Percentiles rank a stretch among this genome's conserved stretches.
These are phyloP conservation scores for Centroberyx gerrardi DNA, from an alignment of 2,797 vertebrate species.

Conservation along the genomic window DNA sequence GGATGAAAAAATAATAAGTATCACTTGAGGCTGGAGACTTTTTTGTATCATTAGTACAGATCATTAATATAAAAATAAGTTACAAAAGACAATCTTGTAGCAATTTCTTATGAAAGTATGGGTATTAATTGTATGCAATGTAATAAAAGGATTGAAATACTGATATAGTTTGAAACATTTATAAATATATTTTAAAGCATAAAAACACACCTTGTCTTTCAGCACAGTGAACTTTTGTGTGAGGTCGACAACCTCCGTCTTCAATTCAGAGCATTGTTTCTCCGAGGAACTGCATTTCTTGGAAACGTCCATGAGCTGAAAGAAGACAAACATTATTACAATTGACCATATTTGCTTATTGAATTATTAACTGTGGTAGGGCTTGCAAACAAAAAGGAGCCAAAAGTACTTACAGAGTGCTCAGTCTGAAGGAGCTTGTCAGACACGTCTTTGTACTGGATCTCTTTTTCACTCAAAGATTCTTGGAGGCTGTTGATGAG, in stretches of 20 bases:
- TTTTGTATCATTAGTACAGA: neutral
- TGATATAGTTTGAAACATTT: neutral
- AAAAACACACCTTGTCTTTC: constrained; percentile 89
- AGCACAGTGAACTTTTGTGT: constrained; percentile 85
- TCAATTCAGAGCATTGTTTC: constrained; percentile 86
- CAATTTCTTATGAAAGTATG: neutral
- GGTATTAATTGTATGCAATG: neutral
- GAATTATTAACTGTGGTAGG: neutral
- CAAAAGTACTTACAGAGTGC: constrained; percentile 79
- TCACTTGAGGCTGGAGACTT: neutral
- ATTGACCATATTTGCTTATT: neutral
- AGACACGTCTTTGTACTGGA: constrained; percentile 81
- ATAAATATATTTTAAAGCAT: neutral
- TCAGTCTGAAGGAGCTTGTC: constrained; percentile 89
- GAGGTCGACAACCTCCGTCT: constrained; percentile 83
- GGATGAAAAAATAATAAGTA: constrained; percentile 35
- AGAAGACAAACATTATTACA: constrained; percentile 18
- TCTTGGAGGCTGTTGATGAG: constrained; percentile 84
- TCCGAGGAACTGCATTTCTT: constrained; percentile 84
- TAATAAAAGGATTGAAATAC: neutral
- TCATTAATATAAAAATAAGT: constrained; percentile 7
- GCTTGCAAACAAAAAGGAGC: neutral
- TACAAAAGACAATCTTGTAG: neutral
- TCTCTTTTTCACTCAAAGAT: constrained; percentile 85
- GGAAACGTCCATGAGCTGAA: constrained; percentile 85